phyloP scores from a whole-genome alignment of 2,797 vertebrate species.

The Thripadectes ignobilis region DNA sequence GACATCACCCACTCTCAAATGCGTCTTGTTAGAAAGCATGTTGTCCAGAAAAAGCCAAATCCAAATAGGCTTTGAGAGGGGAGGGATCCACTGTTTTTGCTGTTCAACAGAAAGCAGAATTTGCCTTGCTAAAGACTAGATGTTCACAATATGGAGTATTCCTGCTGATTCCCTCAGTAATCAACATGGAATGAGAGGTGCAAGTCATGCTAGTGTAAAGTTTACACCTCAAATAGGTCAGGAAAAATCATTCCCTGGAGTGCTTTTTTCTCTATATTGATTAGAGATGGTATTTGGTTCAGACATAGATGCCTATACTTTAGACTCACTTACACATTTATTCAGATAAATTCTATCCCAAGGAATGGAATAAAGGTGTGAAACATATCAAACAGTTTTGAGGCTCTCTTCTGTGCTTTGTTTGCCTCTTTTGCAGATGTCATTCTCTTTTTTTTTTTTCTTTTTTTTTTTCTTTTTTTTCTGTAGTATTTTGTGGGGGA shows the following conservation, averaged over 20 bases:
- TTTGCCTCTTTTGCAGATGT: not conserved
- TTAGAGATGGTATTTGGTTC: not conserved
- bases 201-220: not conserved
- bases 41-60: not conserved
- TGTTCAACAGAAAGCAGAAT: not conserved
- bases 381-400: not conserved
- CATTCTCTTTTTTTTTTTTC: not conserved
- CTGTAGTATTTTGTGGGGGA: not conserved
- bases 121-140: not conserved
- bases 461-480: not conserved
- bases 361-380: not conserved
- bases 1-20: not conserved
- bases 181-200: not conserved
- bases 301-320: not conserved
- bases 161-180: not conserved
- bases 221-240: not conserved
- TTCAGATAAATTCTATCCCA: not conserved
- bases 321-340: not conserved
- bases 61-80: not conserved
- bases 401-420: not conserved
- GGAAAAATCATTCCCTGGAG: not conserved
- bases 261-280: not conserved
- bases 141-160: not conserved
- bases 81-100: not conserved
- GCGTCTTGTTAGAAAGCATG: rapidly evolving